Evolutionary conservation across 2,797 vertebrate species (phyloP).

Genomic region (Darevskia mixta): DNA sequence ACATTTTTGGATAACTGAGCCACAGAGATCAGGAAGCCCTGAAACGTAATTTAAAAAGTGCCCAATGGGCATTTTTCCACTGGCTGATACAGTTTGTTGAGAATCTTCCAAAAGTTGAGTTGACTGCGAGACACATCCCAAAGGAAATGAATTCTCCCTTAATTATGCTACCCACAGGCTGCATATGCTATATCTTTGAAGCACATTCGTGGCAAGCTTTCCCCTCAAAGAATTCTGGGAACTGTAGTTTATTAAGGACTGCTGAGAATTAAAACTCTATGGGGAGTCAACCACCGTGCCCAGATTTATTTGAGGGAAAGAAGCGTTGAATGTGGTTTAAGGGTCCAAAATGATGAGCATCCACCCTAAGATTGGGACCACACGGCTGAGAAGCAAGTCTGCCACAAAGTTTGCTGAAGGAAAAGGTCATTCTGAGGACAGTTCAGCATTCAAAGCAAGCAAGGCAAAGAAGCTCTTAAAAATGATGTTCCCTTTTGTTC

Average conservation of each 20-base stretch:
- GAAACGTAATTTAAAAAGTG: not conserved
- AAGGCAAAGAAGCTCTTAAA: not conserved
- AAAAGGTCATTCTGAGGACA: not conserved
- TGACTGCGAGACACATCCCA: constrained; percentile 4
- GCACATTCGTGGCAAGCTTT: no score
- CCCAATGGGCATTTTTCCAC: constrained; percentile 36
- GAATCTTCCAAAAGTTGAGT: not conserved
- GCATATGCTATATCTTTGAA: no score
- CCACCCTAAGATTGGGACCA: not conserved
- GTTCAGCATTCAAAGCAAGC: not conserved
- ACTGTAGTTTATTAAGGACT: no score
- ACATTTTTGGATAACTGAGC: constrained; percentile 48
- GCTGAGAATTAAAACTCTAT: no score
- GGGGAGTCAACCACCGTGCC: no score
- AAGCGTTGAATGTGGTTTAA: no score
- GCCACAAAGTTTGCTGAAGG: not conserved
- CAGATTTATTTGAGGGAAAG: no score
- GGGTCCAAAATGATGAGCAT: no score
- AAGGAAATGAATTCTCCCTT: not conserved
- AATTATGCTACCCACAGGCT: not conserved
- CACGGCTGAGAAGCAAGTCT: not conserved
- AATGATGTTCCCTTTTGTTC: not conserved
- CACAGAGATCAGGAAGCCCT: constrained; percentile 4
- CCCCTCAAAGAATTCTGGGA: no score
- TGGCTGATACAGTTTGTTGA: not conserved